Conservation (phyloP, 2,797 vertebrate genomes). For the Ptychadena robeensis region DNA sequence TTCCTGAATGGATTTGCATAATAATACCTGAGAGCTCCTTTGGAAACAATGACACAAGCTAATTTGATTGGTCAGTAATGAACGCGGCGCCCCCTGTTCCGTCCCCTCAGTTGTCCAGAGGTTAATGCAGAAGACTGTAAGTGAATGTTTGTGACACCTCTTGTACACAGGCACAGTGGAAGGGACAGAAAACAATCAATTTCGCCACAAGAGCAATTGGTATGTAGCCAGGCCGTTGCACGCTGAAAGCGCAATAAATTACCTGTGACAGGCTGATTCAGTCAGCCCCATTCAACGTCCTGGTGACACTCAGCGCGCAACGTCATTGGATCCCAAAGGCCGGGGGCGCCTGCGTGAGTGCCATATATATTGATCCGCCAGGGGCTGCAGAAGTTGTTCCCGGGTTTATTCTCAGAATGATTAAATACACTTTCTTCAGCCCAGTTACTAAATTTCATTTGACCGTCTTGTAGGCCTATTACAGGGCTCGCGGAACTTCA, state of each 20-base stretch:
- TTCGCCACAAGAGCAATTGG: constrained; percentile 52
- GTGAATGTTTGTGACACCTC: constrained; percentile 55
- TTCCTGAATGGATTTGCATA: constrained; percentile 7
- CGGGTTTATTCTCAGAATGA: constrained; percentile 4
- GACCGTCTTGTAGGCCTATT: not conserved
- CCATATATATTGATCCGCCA: constrained; percentile 42
- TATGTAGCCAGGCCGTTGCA: constrained; percentile 19
- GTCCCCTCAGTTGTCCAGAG: constrained; percentile 29
- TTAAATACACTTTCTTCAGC: constrained; percentile 22
- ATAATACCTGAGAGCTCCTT: not conserved
- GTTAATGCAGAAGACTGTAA: constrained; percentile 56
- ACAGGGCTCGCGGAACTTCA: not conserved
- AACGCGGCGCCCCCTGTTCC: not conserved
- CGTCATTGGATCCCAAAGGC: constrained; percentile 25
- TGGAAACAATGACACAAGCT: not conserved
- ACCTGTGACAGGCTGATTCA: constrained; percentile 44
- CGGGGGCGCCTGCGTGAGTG: not conserved
- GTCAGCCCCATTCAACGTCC: constrained; percentile 32
- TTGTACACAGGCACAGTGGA: constrained; percentile 23
- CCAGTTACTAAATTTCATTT: constrained; percentile 10
- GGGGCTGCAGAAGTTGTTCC: constrained; percentile 14
- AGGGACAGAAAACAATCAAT: constrained; percentile 55
- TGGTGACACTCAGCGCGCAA: constrained; percentile 20
- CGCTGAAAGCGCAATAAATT: constrained; percentile 46
- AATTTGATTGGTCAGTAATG: constrained; percentile 28